Evolutionary conservation across 1,140 invertebrate genomes (phyloP), one percentile per base, ranked within the genome.

Genomic region (Aphaenogaster floridana): DNA sequence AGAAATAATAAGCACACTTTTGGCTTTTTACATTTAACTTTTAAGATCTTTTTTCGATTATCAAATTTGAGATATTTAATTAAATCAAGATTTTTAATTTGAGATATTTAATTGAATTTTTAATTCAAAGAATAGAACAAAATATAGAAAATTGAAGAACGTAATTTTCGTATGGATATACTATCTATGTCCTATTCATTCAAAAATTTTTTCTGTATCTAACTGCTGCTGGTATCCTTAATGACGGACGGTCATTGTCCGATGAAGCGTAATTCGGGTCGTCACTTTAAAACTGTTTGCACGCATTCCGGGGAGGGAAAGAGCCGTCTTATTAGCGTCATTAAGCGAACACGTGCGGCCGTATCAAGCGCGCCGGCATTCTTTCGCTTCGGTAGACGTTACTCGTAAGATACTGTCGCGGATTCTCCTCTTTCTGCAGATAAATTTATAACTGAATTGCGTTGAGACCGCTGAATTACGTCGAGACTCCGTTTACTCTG

Each of bases 291-390:
- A 72, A 48, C 54, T 61, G 42, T 77, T 69, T 71, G 68, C 66
- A 63, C 36, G 66, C 77, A 69, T 77, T 77, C 61, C 76, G 81
- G 21, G 42, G 72, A 57, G 71, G 63, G 54, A 74, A 69, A 72
- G 48, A 68, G 34, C 5, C 79, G 45, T 77, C 80, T 84, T 76
- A 76, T 76, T 84, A 84, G n/a, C 42, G 54, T 84, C 54, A 84
- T 84, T 84, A 84, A 84, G 54, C 42, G 69, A 84, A 76, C 69
- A 84, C 57, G 69, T 84, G 69, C 80, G 69, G 69, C 45, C 1
- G 13, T 84, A 76, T 84, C 69, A 63, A 84, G 80, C 69, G 54
- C n/a, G 54, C n/a, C 54, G 54, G 54, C 52, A 84, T 84, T 84
- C 69, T 84, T 76, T 84, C 69, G 54, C 69, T 74, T 84, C 52